Percentiles rank a stretch among this genome's conserved stretches.
Conservation (phyloP, 2,113 vertebrate genomes). For the Suncus etruscus region DNA sequence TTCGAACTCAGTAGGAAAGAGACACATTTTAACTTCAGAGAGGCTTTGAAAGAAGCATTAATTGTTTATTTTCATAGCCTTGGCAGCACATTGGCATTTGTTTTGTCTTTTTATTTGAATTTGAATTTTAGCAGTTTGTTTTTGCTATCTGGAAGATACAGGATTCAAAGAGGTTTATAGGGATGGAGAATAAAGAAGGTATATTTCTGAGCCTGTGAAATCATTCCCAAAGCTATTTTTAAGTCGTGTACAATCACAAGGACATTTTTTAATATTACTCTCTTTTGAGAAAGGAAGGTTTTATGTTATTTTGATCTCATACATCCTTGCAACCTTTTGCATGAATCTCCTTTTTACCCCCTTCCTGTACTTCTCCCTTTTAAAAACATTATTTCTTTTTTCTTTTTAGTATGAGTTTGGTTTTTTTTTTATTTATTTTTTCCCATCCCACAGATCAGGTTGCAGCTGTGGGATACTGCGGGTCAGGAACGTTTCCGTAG, state of each 20-base stretch:
- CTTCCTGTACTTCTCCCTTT: conserved; percentile 53
- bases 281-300: conserved; percentile 47
- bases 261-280: neutral
- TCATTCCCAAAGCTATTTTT: conserved; percentile 60
- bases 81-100: neutral
- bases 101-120: conserved; percentile 61
- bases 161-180: conserved; percentile 49
- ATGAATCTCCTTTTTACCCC: conserved; percentile 79
- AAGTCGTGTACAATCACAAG: conserved; percentile 1
- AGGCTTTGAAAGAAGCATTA: conserved; percentile 12
- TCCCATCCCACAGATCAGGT: conserved; percentile 95
- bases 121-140: conserved; percentile 43
- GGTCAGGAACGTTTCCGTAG: conserved; percentile 99
- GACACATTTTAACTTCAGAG: conserved; percentile 46
- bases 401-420: conserved; percentile 84
- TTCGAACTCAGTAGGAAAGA: conserved; percentile 14
- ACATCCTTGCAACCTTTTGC: conserved; percentile 70
- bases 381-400: conserved; percentile 74
- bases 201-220: conserved; percentile 48
- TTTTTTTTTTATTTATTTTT: conserved; percentile 86
- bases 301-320: conserved; percentile 73
- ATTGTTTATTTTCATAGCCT: conserved; percentile 41
- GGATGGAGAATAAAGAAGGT: neutral
- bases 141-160: conserved; percentile 33
- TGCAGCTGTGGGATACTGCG: conserved; percentile 99